These are phyloP conservation scores for Psophia crepitans DNA, from an alignment of 2,113 vertebrate genomes.

Conservation along the genomic window DNA sequence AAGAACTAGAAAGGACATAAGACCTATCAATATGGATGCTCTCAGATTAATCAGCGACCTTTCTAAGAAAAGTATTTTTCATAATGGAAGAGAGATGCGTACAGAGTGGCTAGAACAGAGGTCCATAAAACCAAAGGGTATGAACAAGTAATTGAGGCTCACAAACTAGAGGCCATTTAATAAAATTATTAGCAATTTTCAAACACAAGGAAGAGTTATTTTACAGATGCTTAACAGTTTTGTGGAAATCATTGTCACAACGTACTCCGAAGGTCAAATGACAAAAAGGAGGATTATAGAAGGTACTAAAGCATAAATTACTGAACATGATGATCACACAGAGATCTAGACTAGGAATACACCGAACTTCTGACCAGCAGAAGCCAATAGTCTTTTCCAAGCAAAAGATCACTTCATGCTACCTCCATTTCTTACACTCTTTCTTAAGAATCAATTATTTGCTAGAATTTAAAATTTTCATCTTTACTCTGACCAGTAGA, in stretches of 20 bases:
- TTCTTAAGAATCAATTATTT: neutral
- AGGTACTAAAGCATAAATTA: neutral
- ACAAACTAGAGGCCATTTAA: neutral
- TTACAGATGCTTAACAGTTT: neutral
- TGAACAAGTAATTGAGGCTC: neutral
- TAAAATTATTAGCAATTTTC: neutral
- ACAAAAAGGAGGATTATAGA: neutral
- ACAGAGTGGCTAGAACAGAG: neutral
- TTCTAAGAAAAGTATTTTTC: neutral
- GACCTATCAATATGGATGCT: neutral
- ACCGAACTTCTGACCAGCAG: neutral
- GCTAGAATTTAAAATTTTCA: neutral
- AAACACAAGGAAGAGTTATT: neutral
- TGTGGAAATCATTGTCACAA: neutral
- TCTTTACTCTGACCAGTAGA: neutral
- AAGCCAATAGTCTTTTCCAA: neutral
- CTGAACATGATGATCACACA: neutral
- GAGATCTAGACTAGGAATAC: neutral
- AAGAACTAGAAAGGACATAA: neutral
- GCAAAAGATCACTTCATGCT: neutral
- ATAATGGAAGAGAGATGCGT: neutral
- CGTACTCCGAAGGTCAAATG: neutral
- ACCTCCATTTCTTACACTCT: neutral
- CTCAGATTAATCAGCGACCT: neutral
- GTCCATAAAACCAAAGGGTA: neutral